A percentile compares a stretch with the other conserved stretches of the same genome.
Conservation (phyloP, 2,888 invertebrate genomes). For the Atrina japonica region DNA sequence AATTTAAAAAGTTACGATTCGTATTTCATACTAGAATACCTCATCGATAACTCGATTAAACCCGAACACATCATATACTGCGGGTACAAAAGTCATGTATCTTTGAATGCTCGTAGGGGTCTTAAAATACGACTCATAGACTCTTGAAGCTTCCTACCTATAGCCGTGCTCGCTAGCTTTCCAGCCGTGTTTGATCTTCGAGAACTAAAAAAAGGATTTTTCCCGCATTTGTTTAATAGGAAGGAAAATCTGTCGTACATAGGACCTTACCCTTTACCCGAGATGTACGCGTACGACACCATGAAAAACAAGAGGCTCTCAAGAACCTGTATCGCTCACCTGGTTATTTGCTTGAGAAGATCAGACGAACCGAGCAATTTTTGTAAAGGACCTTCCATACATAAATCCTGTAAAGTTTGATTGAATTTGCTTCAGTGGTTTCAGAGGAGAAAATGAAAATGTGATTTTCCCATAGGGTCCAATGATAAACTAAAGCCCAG, state of each 20-base stretch:
- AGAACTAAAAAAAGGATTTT: constrained; percentile 51
- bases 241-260: constrained; percentile 44
- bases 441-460: too few relatives aligned
- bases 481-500: too few relatives aligned
- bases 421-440: too few relatives aligned
- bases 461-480: too few relatives aligned
- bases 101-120: constrained; percentile 37
- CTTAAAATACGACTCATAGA: constrained; percentile 48
- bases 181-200: constrained; percentile 46
- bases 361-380: too few relatives aligned
- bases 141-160: constrained; percentile 48
- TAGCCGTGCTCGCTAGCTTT: constrained; percentile 41
- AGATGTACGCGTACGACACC: constrained; percentile 42
- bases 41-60: constrained; percentile 34
- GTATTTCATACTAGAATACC: constrained; percentile 27
- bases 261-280: constrained; percentile 44
- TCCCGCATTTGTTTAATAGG: constrained; percentile 51
- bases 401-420: too few relatives aligned
- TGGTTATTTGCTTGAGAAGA: too few relatives aligned
- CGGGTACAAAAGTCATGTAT: constrained; percentile 46
- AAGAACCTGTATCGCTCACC: too few relatives aligned
- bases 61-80: constrained; percentile 37
- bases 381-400: too few relatives aligned
- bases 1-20: constrained; percentile 36
- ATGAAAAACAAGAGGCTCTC: constrained; percentile 41